Base-by-base conservation (phyloP, 2,113 vertebrate genomes). In the Bucco capensis region DNA sequence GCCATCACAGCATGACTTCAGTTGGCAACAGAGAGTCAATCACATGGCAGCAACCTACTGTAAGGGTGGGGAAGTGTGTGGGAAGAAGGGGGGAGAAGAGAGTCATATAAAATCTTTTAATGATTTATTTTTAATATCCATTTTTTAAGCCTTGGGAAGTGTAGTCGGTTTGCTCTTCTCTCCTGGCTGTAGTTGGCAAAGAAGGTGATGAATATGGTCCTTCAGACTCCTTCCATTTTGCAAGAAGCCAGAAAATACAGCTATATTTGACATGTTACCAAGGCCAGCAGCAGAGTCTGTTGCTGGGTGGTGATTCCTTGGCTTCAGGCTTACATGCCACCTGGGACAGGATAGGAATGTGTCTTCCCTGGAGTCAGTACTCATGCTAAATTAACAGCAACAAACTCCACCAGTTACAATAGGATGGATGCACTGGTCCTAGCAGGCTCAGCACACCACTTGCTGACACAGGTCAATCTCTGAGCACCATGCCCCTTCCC, bases 11-110 rank as follows among this genome's bases (percentile, higher is more conserved):
- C 90, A 61, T 88, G 87, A 91, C 92, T 95, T 65, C 7, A 86
- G 90, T 93, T 96, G 93, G 94, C 94, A 95, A 88, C 83, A 82
- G 90, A 79, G 74, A 87, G 77, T 86, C 93, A 81, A 38, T 94
- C 86, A 90, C 80, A 86, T 94, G 94, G 94, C 96, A 96, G 74
- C 84, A 94, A 81, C 91, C 86, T 94, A 60, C 91, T 90, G 90
- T 86, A 85, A 64, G 93, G 87, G 79, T 87, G 90, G 73, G 82
- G 50, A 92, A 71, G 83, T 60, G 19, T 82, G 86, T 95, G 88
- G 92, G 93, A 92, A 93, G 86, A 72, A 44, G 46, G 74, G 61
- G 83, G 64, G 80, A 86, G 83, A 90, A 93, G 73, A 61, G 61
- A 60, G 73, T 93, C 57, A 83, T 62, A 85, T 33, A 88, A 94